Base-by-base conservation (phyloP, 1,140 invertebrate genomes). In the Trigoniulus corallinus region DNA sequence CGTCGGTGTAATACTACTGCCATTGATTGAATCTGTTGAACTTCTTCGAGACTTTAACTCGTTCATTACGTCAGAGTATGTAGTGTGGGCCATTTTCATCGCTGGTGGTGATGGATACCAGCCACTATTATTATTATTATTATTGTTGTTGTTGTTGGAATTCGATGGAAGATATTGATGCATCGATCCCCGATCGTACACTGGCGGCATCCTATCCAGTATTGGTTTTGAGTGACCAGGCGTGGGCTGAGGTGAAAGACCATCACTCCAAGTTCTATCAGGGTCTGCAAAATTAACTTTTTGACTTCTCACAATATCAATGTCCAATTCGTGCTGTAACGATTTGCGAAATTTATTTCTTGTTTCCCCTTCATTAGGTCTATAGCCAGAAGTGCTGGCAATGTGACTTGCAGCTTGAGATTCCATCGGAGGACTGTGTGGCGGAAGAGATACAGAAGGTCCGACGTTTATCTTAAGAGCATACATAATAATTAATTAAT, bases 31-130 rank as follows among this genome's bases (percentile, higher is more conserved):
- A 10, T 63, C 59, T 12, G 57, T 50, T 10, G 62, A 61, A 12
- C 57, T 56, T 52, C 56, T 60, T 2, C 73, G 53, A 53, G 67
- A 75, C 22, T 74, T 73, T 3, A 76, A 51, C 56, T 77, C 74
- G 47, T 67, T 72, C 0, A 75, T 53, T 21, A 74, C 74, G 53
- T 67, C 74, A 0, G 72, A 73, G 45, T 74, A 75, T 26, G 73
- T 68, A n/a, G 64, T 67, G 3, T 73, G 70, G 10, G 37, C 45
- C 44, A 49, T 53, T 52, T 42, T 54, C 54, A 1, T 55, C 50
- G 15, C 47, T 39, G 43, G 50, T 54, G 37, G 55, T 48, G 18
- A 20, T 21, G 4, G 42, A 24, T 10, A 20, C 42, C 42, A 24
- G 15, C 29, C 29, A 34, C 7, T 15, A 34, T 34, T 15, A 15